Base-by-base conservation (phyloP, 2,113 vertebrate genomes). In the Sciurus niger region DNA sequence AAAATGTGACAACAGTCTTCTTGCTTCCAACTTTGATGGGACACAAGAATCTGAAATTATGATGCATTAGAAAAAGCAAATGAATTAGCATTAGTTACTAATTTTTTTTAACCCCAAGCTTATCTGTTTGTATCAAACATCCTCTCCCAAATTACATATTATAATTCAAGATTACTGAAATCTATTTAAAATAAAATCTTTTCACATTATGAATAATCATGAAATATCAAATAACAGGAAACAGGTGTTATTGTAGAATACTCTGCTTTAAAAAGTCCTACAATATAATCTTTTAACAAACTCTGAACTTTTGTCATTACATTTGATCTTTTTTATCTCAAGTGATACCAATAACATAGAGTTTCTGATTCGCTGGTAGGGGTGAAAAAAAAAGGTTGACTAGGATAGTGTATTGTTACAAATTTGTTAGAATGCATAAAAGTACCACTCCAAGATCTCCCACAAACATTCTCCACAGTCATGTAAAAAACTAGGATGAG, bases 221-320 rank as follows among this genome's bases (percentile, higher is more conserved):
- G 74, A 96, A 96, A 89, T 63, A 94, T 65, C 53, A 96, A 93
- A 60, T 82, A 96, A 95, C 73, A 96, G 90, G 84, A 94, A 95
- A 92, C 28, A 88, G 83, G 30, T 78, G 40, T 83, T 91, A 51
- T 11, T 91, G 83, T 32, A 93, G 58, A 86, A 2, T 8, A 67
- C 80, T 96, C 53, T 79, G n/a, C 68, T 76, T 94, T 93, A 6
- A 25, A 6, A 25, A 94, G 37, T 94, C 65, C 79, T 77, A 92
- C 20, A 96, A 88, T 4, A 95, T 53, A 96, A 88, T 87, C 46
- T 67, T 84, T 32, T 93, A 90, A 94, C 28, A 87, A 92, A 86
- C 72, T 95, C 78, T 96, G 30, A 90, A 95, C 22, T 80, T 55
- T 55, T 60, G 53, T 53, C 89, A 97, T 67, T 82, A 93, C 30